Percentiles rank a stretch among this genome's conserved stretches.
These are phyloP conservation scores for Bellardia bayeri DNA, from an alignment of 2,888 invertebrate species.

Conservation along the genomic window DNA sequence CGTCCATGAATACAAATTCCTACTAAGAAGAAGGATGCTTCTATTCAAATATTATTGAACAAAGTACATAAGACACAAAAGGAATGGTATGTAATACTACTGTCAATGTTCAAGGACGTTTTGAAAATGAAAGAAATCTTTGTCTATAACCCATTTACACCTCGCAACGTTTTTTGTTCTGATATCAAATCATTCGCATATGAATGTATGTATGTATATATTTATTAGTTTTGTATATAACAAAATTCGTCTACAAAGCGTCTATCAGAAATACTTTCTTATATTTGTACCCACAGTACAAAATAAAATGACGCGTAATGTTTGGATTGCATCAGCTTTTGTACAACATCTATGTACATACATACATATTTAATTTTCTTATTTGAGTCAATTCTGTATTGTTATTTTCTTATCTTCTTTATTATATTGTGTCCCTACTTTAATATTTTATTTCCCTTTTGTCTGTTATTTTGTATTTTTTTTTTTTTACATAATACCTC, in stretches of 20 bases:
- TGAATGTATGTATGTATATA: background rate
- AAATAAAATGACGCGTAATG: slow-evolving; percentile 53
- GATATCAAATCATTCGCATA: background rate
- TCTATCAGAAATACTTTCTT: background rate
- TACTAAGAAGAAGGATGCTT: background rate
- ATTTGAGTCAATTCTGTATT: background rate
- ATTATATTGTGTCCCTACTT: background rate
- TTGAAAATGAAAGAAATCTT: background rate
- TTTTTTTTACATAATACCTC: slow-evolving; percentile 18
- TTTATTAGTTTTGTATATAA: background rate
- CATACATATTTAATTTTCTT: background rate
- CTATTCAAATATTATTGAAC: background rate
- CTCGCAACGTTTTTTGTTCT: background rate
- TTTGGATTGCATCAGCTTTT: slow-evolving; percentile 62
- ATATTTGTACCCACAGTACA: background rate
- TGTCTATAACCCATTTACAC: background rate
- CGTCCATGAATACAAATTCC: background rate
- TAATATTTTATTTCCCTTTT: slow-evolving; percentile 1
- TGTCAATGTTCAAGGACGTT: slow-evolving; percentile 45
- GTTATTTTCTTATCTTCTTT: slow-evolving; percentile 18
- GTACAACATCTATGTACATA: background rate
- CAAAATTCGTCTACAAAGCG: background rate
- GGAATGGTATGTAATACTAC: background rate
- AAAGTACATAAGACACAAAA: background rate
- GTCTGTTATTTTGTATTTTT: slow-evolving; percentile 43